A percentile compares a stretch with the other conserved stretches of the same genome.
phyloP scores from a whole-genome alignment of 35 echinoderm and acorn worm genomes.

The Apostichopus japonicus region DNA sequence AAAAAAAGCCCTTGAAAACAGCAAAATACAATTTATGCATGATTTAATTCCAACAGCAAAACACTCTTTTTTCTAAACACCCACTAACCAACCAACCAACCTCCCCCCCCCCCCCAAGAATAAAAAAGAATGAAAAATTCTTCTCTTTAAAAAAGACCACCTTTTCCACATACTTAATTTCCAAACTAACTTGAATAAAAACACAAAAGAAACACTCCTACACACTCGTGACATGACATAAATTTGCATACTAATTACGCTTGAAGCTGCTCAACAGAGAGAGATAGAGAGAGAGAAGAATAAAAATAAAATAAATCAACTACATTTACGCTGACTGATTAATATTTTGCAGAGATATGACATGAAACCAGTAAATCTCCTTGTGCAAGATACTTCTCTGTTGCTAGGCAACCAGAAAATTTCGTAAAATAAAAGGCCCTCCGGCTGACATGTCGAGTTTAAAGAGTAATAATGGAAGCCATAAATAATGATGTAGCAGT shows the following conservation, averaged over 20 bases:
- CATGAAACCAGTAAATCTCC: constrained; percentile 1
- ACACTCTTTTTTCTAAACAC: too few relatives aligned
- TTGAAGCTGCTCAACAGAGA: neutral
- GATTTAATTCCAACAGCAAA: too few relatives aligned
- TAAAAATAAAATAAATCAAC: neutral
- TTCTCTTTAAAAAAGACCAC: too few relatives aligned
- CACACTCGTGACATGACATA: neutral
- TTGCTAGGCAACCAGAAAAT: neutral
- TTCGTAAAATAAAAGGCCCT: neutral
- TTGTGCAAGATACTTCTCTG: neutral
- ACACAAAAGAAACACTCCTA: neutral
- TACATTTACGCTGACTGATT: neutral
- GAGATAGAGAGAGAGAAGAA: too few relatives aligned
- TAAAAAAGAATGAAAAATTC: too few relatives aligned
- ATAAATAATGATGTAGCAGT: constrained; percentile 11
- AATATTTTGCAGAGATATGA: neutral
- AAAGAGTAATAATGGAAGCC: constrained; percentile 10
- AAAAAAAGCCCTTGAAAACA: too few relatives aligned
- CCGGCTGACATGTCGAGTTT: neutral
- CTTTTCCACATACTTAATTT: too few relatives aligned
- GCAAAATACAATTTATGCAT: too few relatives aligned
- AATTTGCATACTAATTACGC: constrained; percentile 5
- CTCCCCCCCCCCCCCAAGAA: too few relatives aligned
- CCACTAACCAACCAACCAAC: too few relatives aligned
- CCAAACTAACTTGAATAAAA: too few relatives aligned